Conservation (phyloP, 2,888 invertebrate species). For the Callyntrura guangdongensis region DNA sequence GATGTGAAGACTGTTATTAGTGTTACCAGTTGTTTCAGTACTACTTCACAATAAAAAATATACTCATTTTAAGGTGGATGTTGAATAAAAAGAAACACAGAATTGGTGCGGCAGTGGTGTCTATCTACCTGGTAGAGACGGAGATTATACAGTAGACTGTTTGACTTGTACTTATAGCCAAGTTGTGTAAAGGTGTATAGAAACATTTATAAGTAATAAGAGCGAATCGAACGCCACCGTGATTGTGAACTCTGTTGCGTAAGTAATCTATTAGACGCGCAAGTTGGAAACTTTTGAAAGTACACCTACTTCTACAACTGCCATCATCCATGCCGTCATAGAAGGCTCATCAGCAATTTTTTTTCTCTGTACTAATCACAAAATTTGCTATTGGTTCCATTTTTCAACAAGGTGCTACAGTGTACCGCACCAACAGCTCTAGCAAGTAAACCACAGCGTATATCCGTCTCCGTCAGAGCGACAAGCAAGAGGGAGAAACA, state of each 20-base stretch:
- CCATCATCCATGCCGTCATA: too few species aligned
- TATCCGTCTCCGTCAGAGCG: conserved; percentile 29
- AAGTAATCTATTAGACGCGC: conserved; percentile 28
- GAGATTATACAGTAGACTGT: neutral
- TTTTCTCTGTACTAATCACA: conserved; percentile 49
- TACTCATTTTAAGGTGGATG: neutral
- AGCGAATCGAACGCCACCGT: conserved; percentile 24
- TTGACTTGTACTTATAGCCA: neutral
- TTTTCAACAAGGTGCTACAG: neutral
- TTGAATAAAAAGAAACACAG: neutral
- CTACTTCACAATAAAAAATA: conserved; percentile 12
- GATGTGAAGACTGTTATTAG: conserved; percentile 27
- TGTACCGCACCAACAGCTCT: neutral
- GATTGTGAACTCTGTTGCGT: conserved; percentile 22
- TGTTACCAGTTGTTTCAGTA: neutral
- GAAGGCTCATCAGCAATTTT: conserved; percentile 32
- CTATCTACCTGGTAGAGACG: neutral
- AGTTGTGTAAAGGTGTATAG: neutral
- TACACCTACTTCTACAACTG: neutral
- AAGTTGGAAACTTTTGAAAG: conserved; percentile 32
- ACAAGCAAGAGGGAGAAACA: neutral
- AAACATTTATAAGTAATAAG: neutral
- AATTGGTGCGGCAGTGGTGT: neutral
- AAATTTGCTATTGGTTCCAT: conserved; percentile 6
- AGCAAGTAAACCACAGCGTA: neutral